Base-by-base conservation (phyloP, 2,888 invertebrate species). In the Erynnis tages region DNA sequence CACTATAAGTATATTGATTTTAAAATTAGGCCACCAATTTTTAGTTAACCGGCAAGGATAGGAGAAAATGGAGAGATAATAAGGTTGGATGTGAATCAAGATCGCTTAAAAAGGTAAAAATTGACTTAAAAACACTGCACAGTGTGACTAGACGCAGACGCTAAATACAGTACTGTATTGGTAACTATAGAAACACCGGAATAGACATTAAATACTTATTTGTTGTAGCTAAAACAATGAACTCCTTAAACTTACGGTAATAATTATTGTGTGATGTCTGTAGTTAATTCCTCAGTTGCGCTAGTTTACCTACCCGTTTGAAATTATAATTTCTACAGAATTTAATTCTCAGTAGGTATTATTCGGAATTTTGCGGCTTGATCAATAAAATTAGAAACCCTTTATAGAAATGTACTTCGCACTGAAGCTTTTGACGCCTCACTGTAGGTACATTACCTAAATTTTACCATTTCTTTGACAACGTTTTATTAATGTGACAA, bases 11-110 rank as follows among this genome's bases (percentile, higher is more conserved):
- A 70, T 69, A 74, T 70, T 69, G 69, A 72, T 77, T 73, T 75
- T 82, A 81, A 77, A 82, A 82, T 70, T 78, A 78, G 78, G 79
- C 72, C 74, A 79, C 80, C 70, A 73, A 83, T 89, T 89, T 87
- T 73, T 88, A 89, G 88, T 87, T 75, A 67, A 76, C 86, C 78
- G 79, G 80, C 76, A 82, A 86, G 82, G 84, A 80, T 67, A 81
- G 79, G 77, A 84, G 86, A 78, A 84, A 82, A 82, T 84, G 89
- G 86, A 83, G 87, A 74, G 80, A 84, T 82, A 88, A 87, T 87
- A 87, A 83, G 74, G 77, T 89, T 71, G 89, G 85, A 76, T 86
- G 87, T 78, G 83, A 87, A 71, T 80, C 87, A 73, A 85, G 85
- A 79, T 79, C 86, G 65, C 72, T 83, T 73, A 84, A 82, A 76